Percentiles rank a stretch among this genome's conserved stretches.
phyloP scores from a whole-genome alignment of 2,797 vertebrate species.

The Aselliscus stoliczkanus region DNA sequence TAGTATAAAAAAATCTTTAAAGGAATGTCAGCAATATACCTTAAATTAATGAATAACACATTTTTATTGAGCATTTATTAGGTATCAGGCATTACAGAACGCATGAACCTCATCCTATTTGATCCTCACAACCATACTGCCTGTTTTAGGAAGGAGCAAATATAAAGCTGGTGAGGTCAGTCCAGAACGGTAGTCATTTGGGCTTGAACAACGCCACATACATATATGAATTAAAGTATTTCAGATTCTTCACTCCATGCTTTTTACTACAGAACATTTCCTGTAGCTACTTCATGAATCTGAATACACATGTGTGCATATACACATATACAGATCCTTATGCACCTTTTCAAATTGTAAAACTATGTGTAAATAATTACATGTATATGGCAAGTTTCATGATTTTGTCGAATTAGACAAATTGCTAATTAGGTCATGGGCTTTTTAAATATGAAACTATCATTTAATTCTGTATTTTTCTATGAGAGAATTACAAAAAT shows the following conservation, averaged over 20 bases:
- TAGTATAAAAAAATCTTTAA: neutral
- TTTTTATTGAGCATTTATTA: neutral
- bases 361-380: neutral
- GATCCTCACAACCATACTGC: neutral
- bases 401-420: neutral
- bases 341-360: neutral
- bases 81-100: neutral
- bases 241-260: neutral
- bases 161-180: neutral
- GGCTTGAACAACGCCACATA: neutral
- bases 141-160: neutral
- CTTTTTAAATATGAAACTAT: neutral
- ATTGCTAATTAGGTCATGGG: neutral
- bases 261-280: neutral
- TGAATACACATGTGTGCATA: neutral
- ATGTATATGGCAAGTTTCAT: neutral
- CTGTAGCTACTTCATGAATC: neutral
- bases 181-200: neutral
- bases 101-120: neutral
- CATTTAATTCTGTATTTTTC: neutral
- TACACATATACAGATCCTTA: neutral
- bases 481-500: neutral
- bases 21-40: neutral
- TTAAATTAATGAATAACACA: neutral
- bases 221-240: neutral